Conservation (phyloP, 2,797 vertebrate species). For the Eulemur mongoz region DNA sequence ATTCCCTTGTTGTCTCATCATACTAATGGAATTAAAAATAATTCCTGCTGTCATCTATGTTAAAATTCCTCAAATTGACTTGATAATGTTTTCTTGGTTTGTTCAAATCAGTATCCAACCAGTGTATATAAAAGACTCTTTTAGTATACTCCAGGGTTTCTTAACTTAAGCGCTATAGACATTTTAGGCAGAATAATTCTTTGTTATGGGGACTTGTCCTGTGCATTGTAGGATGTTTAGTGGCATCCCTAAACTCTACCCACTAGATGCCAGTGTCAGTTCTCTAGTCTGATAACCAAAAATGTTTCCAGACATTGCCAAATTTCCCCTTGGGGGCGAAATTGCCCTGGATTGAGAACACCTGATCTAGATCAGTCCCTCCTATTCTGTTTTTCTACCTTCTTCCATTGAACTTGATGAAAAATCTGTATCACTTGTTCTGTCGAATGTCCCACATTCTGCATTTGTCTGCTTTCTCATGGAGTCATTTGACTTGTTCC, state of each 20-base stretch:
- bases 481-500: slow-evolving; percentile 26
- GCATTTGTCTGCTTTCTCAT: background rate
- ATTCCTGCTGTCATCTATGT: slow-evolving; percentile 1
- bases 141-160: background rate
- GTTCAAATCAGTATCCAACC: background rate
- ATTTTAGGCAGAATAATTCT: background rate
- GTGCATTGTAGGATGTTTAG: background rate
- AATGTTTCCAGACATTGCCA: slow-evolving; percentile 15
- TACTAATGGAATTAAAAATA: slow-evolving; percentile 52
- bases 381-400: background rate
- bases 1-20: background rate
- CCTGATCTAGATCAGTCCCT: background rate
- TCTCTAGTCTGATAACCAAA: background rate
- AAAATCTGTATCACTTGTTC: background rate
- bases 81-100: slow-evolving; percentile 29
- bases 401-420: background rate
- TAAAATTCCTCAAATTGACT: slow-evolving; percentile 10
- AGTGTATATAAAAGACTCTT: background rate
- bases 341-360: background rate
- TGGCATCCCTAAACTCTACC: background rate
- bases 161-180: background rate
- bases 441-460: background rate
- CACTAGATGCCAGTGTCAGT: background rate
- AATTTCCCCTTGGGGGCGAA: background rate
- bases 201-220: background rate